Evolutionary conservation across 2,797 vertebrate genomes (phyloP).

Genomic region (Orestias chungarensis): DNA sequence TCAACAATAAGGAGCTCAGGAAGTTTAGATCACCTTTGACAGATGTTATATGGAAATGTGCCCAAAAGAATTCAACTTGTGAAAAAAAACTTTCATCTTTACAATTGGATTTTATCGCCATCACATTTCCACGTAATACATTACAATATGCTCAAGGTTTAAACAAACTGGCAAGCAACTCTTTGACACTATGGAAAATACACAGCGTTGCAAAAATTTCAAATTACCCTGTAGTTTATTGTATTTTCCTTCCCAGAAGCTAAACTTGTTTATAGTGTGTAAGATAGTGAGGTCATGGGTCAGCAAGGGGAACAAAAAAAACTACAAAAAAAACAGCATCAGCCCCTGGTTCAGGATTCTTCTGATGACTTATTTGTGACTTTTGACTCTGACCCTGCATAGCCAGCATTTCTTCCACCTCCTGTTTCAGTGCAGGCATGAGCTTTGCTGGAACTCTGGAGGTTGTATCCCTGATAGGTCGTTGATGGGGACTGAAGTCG

Average conservation of each 20-base stretch:
- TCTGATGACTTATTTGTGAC: too few species aligned
- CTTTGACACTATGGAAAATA: background rate
- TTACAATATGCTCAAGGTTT: background rate
- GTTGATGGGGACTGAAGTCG: too few species aligned
- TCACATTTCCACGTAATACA: background rate
- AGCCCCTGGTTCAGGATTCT: too few species aligned
- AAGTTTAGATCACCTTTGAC: conserved; percentile 15
- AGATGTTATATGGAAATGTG: background rate
- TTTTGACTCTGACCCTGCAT: too few species aligned
- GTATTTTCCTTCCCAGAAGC: background rate
- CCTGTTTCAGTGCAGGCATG: too few species aligned
- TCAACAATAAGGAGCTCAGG: conserved; percentile 11
- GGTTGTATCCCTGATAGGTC: too few species aligned
- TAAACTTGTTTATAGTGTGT: background rate
- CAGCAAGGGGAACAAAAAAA: too few species aligned
- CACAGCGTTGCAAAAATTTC: background rate
- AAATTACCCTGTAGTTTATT: background rate
- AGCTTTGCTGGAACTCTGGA: too few species aligned
- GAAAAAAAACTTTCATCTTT: too few species aligned
- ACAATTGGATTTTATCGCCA: background rate
- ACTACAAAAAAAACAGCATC: too few species aligned
- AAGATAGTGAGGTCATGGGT: too few species aligned
- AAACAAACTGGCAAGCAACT: background rate
- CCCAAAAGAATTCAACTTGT: conserved; percentile 6
- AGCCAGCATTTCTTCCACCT: too few species aligned